Evolutionary conservation across 2,888 invertebrate species (phyloP), one percentile per base, ranked within the genome.

Genomic region (Apotomis capreana): DNA sequence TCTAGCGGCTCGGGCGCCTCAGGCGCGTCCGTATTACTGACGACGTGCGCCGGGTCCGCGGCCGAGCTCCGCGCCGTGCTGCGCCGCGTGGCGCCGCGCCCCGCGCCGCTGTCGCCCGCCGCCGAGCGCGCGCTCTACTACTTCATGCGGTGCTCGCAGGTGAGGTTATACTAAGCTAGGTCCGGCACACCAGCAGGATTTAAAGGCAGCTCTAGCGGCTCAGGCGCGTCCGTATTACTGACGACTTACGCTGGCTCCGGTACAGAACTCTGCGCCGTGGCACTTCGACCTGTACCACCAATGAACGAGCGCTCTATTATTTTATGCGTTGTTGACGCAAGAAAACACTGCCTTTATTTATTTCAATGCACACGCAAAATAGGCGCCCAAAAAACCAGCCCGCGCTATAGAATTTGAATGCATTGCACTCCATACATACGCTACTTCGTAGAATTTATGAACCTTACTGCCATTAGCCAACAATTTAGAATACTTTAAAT

Each of bases 281-380:
- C 26, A 26, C 94, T 97, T 58, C 93, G 95, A 36, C 94, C 96
- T 75, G 96, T 76, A 94, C 95, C 26, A 26, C 2, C 26, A 26
- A 26, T 26, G 26, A 26, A 26, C 95, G 96, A 62, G 95, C 97
- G 0, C 92, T 98, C 2, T 98, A 97, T 88, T 98, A 98, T 88
- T 98, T 97, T 85, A 98, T 98, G 98, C 94, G 97, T 60, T 98
- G 98, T 88, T 97, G 97, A 0, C 98, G 97, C 94, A 94, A 96
- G 75, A 44, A 15, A 15, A 15, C 15, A 15, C 26, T 26, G 26
- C 26, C 26, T 26, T 26, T 26, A 26, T 26, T 26, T 26, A 2
- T 26, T 26, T 26, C 26, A 26, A 26, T 26, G 26, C 26, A 26
- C 26, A 26, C 26, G 26, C 26, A 26, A 26, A 26, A 26, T 26